These are phyloP conservation scores for human DNA, from an alignment of 2,113 vertebrate species.

Conservation along the genomic window GRCh38 chr11:100643001-100643500, in stretches of 20 bases:
- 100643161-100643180: neutral
- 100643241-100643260: neutral
- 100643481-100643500: neutral
- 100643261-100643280: neutral
- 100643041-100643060: neutral
- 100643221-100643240: neutral
- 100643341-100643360: neutral
- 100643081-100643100: neutral
- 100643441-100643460: neutral
- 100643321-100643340: neutral
- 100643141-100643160: neutral
- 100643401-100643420: neutral
- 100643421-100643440: neutral
- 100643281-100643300: too few relatives aligned
- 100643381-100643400: neutral
- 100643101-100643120: neutral
- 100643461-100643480: conserved; percentile 9
- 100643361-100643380: neutral
- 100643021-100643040: neutral
- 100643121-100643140: neutral
- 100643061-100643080: neutral
- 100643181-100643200: neutral
- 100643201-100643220: neutral
- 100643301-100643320: too few relatives aligned
- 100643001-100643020: neutral